phyloP scores from a whole-genome alignment of 2,888 invertebrate species.

The Nesidiocoris tenuis region DNA sequence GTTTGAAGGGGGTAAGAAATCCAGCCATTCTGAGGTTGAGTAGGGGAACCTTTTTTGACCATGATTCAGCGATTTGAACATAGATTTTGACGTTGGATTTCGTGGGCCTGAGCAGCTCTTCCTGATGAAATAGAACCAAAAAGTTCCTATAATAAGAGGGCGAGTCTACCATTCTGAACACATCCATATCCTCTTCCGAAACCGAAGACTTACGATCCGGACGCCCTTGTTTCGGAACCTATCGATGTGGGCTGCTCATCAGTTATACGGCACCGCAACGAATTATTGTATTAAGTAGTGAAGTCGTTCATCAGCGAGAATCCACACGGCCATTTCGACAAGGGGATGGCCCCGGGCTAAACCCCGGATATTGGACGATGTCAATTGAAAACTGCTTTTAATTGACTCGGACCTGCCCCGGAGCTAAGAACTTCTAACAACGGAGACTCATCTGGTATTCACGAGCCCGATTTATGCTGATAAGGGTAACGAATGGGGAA shows the following conservation, averaged over 20 bases:
- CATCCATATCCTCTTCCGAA: neutral
- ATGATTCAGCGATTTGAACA: too few relatives aligned
- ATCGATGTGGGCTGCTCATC: constrained; percentile 13
- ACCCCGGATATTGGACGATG: constrained; percentile 14
- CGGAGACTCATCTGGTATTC: constrained; percentile 1
- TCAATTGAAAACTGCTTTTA: constrained; percentile 21
- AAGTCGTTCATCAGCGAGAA: constrained; percentile 13
- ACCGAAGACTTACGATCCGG: constrained; percentile 14
- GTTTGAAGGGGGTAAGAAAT: too few relatives aligned
- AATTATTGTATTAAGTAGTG: constrained; percentile 14
- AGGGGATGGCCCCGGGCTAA: neutral
- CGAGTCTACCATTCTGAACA: neutral
- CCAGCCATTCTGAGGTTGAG: too few relatives aligned
- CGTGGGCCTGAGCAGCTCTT: too few relatives aligned
- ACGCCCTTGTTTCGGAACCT: constrained; percentile 4
- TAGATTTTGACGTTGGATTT: too few relatives aligned
- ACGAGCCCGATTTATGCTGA: constrained; percentile 10
- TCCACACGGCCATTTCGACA: neutral
- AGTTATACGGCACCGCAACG: constrained; percentile 1
- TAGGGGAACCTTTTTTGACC: too few relatives aligned
- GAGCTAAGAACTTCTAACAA: constrained; percentile 1
- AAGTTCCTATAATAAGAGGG: constrained; percentile 3
- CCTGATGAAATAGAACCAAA: too few relatives aligned
- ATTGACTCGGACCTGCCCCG: neutral
- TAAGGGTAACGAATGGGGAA: neutral